Conservation (phyloP, 2,888 invertebrate species). For the Hyles lineata region DNA sequence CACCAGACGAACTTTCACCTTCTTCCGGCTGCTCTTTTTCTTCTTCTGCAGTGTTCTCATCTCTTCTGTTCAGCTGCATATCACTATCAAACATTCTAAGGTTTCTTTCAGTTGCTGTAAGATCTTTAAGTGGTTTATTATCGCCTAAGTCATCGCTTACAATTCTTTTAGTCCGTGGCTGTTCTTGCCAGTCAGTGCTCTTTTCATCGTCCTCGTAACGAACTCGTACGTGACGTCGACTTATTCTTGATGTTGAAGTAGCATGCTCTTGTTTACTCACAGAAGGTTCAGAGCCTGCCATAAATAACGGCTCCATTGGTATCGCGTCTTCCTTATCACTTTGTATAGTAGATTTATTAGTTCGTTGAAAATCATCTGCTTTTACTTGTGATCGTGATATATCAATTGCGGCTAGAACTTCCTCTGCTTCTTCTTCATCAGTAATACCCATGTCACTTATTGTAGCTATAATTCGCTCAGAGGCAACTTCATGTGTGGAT, state of each 20-base stretch:
- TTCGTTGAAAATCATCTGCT: conserved; percentile 7
- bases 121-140: background rate
- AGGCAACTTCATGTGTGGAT: conserved; percentile 33
- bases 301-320: background rate
- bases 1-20: background rate
- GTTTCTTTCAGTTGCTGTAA: conserved; percentile 7
- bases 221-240: conserved; percentile 37
- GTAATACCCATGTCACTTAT: conserved; percentile 17
- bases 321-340: conserved; percentile 23
- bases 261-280: conserved; percentile 23
- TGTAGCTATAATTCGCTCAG: conserved; percentile 30
- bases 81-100: conserved; percentile 24
- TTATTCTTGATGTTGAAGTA: conserved; percentile 36
- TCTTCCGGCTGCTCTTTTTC: background rate
- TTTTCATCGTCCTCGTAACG: conserved; percentile 43
- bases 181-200: background rate
- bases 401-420: conserved; percentile 40
- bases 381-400: conserved; percentile 35
- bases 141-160: background rate
- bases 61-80: background rate
- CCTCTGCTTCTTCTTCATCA: conserved; percentile 39
- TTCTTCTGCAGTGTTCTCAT: background rate
- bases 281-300: background rate
- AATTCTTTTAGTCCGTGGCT: background rate
- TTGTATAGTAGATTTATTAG: background rate